These are phyloP conservation scores for Coryphaenoides rupestris DNA, from an alignment of 2,113 vertebrate genomes.

Conservation along the genomic window DNA sequence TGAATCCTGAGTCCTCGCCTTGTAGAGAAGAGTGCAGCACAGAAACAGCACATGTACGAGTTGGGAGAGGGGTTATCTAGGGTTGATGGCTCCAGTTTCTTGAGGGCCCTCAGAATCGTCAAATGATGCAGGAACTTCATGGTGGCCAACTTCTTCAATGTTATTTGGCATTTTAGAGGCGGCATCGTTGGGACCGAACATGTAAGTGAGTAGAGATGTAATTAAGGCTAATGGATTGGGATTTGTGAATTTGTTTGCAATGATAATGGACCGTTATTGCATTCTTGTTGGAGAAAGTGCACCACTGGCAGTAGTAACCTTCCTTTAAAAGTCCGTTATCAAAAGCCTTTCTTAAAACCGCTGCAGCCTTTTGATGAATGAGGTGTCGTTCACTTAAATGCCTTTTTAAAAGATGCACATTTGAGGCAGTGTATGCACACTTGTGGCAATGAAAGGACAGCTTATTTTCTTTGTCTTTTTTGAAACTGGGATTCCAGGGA, in stretches of 20 bases:
- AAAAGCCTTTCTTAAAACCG: slow-evolving; percentile 79
- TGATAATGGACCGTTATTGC: slow-evolving; percentile 77
- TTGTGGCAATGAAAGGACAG: slow-evolving; percentile 77
- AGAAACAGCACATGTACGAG: slow-evolving; percentile 73
- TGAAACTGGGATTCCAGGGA: slow-evolving; percentile 25
- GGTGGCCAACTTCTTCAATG: slow-evolving; percentile 52
- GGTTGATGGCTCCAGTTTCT: slow-evolving; percentile 67
- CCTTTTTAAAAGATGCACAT: slow-evolving; percentile 77
- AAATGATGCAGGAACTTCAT: slow-evolving; percentile 31
- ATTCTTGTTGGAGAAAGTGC: slow-evolving; percentile 79
- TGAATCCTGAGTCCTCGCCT: slow-evolving; percentile 77
- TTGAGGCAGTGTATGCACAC: slow-evolving; percentile 77
- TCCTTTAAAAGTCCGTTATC: slow-evolving; percentile 76
- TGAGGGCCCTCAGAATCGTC: slow-evolving; percentile 53
- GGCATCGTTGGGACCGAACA: neutral
- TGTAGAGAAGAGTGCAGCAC: slow-evolving; percentile 74
- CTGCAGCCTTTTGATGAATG: slow-evolving; percentile 66
- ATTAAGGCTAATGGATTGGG: slow-evolving; percentile 20
- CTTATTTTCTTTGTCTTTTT: slow-evolving; percentile 45
- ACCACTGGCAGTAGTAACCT: slow-evolving; percentile 88
- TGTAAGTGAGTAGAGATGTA: slow-evolving; percentile 10
- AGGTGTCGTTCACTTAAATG: slow-evolving; percentile 81
- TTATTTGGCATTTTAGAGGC: neutral
- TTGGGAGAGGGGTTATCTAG: slow-evolving; percentile 51
- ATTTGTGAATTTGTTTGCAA: slow-evolving; percentile 77